phyloP scores from a whole-genome alignment of 2,888 invertebrate genomes.

The Parnassius apollo region DNA sequence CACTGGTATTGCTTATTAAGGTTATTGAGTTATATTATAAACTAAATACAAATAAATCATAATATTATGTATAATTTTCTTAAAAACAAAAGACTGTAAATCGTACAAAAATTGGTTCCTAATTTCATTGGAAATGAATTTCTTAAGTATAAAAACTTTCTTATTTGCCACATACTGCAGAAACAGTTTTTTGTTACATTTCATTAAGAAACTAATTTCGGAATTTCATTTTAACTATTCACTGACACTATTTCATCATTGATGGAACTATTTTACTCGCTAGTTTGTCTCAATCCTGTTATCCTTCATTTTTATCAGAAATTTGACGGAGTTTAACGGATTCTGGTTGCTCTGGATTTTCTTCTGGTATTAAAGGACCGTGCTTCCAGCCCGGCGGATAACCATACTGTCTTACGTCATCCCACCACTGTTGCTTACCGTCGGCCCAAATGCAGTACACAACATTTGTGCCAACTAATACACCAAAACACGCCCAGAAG shows the following conservation, averaged over 20 bases:
- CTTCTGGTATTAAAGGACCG: slow-evolving; percentile 52
- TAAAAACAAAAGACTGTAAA: no score
- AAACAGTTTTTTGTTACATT: no score
- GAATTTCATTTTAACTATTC: no score
- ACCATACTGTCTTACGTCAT: slow-evolving; percentile 78
- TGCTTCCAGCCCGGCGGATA: slow-evolving; percentile 69
- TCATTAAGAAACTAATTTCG: no score
- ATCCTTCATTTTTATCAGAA: slow-evolving; percentile 44
- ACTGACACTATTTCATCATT: not conserved
- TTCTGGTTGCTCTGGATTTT: slow-evolving; percentile 49
- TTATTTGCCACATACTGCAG: no score
- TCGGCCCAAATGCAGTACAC: slow-evolving; percentile 85
- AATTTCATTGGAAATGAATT: no score
- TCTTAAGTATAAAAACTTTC: no score
- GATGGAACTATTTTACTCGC: no score
- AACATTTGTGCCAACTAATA: slow-evolving; percentile 83
- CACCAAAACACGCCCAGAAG: slow-evolving; percentile 86
- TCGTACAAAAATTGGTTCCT: no score
- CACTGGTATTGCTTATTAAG: slow-evolving; percentile 35
- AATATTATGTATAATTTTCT: no score
- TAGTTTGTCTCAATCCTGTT: slow-evolving; percentile 13
- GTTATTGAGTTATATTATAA: not conserved
- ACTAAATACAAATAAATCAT: no score
- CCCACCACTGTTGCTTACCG: slow-evolving; percentile 88
- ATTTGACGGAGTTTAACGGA: slow-evolving; percentile 40